These are phyloP conservation scores for Lytechinus variegatus DNA, from an alignment of 35 echinoderm and acorn worm genomes.

Conservation along the genomic window DNA sequence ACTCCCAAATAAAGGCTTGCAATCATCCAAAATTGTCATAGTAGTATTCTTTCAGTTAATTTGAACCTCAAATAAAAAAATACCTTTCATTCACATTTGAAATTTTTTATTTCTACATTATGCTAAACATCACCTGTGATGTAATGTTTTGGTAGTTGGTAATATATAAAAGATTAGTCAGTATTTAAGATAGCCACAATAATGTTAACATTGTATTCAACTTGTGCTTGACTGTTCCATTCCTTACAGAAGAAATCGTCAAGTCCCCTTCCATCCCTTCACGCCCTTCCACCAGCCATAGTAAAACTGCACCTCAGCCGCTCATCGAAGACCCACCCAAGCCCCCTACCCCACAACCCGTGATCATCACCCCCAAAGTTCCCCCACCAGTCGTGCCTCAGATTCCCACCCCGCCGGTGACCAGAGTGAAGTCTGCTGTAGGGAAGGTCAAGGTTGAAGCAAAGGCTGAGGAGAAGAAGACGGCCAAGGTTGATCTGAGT, in stretches of 20 bases:
- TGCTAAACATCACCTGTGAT: no score
- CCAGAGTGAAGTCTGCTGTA: conserved; percentile 43
- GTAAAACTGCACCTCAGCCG: not conserved
- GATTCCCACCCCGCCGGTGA: not conserved
- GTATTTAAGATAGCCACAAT: no score
- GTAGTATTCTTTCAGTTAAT: no score
- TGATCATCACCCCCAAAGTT: not conserved
- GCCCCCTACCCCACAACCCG: conserved; percentile 15
- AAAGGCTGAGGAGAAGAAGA: not conserved
- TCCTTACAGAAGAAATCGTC: not conserved
- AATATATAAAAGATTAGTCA: no score
- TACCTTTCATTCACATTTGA: no score
- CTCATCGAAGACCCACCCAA: not conserved
- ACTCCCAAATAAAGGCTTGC: no score
- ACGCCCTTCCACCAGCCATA: conserved; percentile 26
- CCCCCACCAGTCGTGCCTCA: not conserved
- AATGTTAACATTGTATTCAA: no score
- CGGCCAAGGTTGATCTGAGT: not conserved
- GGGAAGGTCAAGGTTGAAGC: not conserved
- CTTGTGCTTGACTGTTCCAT: not conserved
- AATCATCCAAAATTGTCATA: no score
- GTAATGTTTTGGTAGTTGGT: no score
- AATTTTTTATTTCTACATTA: no score
- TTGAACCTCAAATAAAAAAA: no score
- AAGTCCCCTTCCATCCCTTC: conserved; percentile 20